Base-by-base conservation (phyloP, 2,113 vertebrate genomes). In the Labrus mixtus region DNA sequence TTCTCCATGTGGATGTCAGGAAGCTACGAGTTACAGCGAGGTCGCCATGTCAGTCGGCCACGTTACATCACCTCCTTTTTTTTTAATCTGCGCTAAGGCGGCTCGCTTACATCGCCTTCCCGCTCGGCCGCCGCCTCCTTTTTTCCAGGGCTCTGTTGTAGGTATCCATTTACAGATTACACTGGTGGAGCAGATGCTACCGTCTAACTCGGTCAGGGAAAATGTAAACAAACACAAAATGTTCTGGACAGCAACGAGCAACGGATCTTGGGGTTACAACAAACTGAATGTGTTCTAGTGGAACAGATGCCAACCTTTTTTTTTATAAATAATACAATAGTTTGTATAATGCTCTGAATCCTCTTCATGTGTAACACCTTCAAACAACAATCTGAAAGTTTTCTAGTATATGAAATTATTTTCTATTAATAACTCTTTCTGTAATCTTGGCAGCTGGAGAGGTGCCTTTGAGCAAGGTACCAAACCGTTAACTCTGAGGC, bases 51-150 rank as follows among this genome's bases (percentile, higher is more conserved):
- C 75, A 58, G 55, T 72, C 20, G 13, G 53, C 10, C 3, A 7
- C 10, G 57, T 81, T 85, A 68, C 84, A 83, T 87, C 78, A 78
- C 51, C 2, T 61, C 19, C 60, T 55, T 29, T 76, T 68, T 57
- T 55, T 29, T 76, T 68, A 71, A 76, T 78, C 68, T 43, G 60
- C 25, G 11, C 48, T 15, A 4, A 71, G 43, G 55, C 59, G 25
- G 51, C 63, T 56, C 6, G 36, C 36, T 50, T 4, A 8, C 66
- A 39, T 33, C 10, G 13, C 65, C 64, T 51, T 6, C n/a, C 29
- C 25, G 11, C 58, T 33, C 39, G 8, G 39, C 39, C 3, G 70
- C 59, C 5, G 45, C 33, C 55, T 54, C 10, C 73, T 53, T 46
- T 29, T 20, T 58, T 56, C 29, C n/a, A n/a, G n/a, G 7, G 23